Base-by-base conservation (phyloP, 2,113 vertebrate species). In the Anoura caudifer region DNA sequence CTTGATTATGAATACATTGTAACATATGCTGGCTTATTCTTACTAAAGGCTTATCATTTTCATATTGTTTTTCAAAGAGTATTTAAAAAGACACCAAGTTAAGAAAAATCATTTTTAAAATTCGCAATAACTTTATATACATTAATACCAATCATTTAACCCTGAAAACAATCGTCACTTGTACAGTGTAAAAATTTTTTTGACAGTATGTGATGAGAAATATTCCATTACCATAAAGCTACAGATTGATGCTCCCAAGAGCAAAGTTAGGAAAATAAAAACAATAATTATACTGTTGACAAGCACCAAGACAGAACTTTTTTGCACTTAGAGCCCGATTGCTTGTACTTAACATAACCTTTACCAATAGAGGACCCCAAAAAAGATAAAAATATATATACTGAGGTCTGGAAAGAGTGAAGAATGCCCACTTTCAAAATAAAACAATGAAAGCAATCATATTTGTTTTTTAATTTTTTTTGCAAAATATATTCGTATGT, bases 91-190 rank as follows among this genome's bases (percentile, higher is more conserved):
- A 95, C 0, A 95, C 73, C 84, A 95, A 96, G 52, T 96, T 97
- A 97, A 97, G 92, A 98, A 96, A 95, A 94, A 97, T 82, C 61
- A 92, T 94, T 96, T 98, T 97, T 91, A 96, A 97, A 94, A 61
- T 97, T 98, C 95, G 75, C 83, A 96, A 77, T 93, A 81, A 95
- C 79, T 98, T 98, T 97, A 38, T 94, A 26, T 91, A 91, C 76
- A 88, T 95, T 97, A 95, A 97, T 93, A 96, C 69, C 41, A 93
- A 69, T 87, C 90, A 95, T 59, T 97, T 93, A 95, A 75, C 76
- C 13, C 52, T 50, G 80, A 93, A 33, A 95, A 92, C 41, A 90
- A 73, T 94, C 95, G 96, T 97, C 84, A 90, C 83, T 87, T 90
- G 47, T 65, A 97, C 56, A 83, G 94, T 94, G 79, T 97, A 97